These are phyloP conservation scores for Phataginus tetradactyla DNA, from an alignment of 2,797 vertebrate genomes.

Conservation along the genomic window DNA sequence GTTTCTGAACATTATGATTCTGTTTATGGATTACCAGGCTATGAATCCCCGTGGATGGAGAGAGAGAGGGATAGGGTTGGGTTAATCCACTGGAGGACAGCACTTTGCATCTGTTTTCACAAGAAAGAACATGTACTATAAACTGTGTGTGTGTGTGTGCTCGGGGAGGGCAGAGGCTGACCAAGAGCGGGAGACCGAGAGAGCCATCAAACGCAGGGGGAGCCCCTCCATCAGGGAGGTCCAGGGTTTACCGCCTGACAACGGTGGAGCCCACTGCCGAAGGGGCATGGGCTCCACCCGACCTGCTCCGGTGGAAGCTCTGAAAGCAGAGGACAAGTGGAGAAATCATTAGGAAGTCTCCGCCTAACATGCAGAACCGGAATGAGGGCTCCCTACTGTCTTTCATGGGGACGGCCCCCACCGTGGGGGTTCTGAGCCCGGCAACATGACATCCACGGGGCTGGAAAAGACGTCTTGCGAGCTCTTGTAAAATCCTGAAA, in stretches of 20 bases:
- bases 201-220: neutral
- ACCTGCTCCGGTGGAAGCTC: slow-evolving; percentile 37
- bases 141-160: neutral
- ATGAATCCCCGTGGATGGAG: neutral
- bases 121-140: slow-evolving; percentile 60
- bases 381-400: neutral
- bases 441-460: neutral
- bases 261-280: slow-evolving; percentile 51
- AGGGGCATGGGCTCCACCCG: slow-evolving; percentile 47
- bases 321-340: slow-evolving; percentile 42
- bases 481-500: slow-evolving; percentile 55
- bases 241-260: slow-evolving; percentile 69
- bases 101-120: slow-evolving; percentile 51
- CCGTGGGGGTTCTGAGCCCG: neutral
- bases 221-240: slow-evolving; percentile 65
- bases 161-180: neutral
- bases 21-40: slow-evolving; percentile 67
- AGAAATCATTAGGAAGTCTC: slow-evolving; percentile 65
- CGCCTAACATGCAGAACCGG: neutral
- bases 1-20: slow-evolving; percentile 68
- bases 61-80: neutral
- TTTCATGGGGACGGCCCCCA: neutral
- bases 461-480: slow-evolving; percentile 49
- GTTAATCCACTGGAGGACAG: slow-evolving; percentile 22
- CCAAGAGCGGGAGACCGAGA: slow-evolving; percentile 49